Base-by-base conservation (phyloP, 2,888 invertebrate species). In the Auanema freiburgensis region DNA sequence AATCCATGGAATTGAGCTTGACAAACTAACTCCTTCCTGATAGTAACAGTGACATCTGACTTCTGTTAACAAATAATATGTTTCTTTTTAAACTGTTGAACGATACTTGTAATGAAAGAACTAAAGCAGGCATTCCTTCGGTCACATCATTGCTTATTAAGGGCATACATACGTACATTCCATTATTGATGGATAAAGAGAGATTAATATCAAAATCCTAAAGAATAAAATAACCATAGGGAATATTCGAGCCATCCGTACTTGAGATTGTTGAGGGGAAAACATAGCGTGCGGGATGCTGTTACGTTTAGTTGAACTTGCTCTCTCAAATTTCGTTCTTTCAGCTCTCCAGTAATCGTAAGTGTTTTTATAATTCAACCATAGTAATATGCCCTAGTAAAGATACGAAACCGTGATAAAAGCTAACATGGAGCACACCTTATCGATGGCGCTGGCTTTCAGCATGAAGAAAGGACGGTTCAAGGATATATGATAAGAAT, bases 321-420 rank as follows among this genome's bases (percentile, higher is more conserved):
- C 43, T 18, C 53, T 60, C 25, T 65, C 61, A 14, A 49, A 59
- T 57, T 50, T 43, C 11, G 56, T 52, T 41, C 66, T 24, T 58
- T 97, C 96, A 85, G 95, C 95, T 76, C 92, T 93, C 97, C 97
- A 98, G 85, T 96, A 97, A 84, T 98, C 96, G 84, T 97, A 97
- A 0, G 97, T 96, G 85, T 96, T 97, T 86, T 96, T 96, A 84
- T 98, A 98, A 87, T 98, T 97, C 71, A 98, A 87, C 97, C 98
- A 99, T 53, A 98, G 93, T 21, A 98, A 88, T 74, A 98, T 94
- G 14, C 94, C 97, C 57, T 62, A 6, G 23, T n/a, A 46, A 33
- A 14, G 18, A 5, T 18, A 5, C 46, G 21, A 46, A 46, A 46
- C 46, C n/a, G n/a, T n/a, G n/a, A n/a, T n/a, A n/a, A n/a, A n/a